Evolutionary conservation across 2,888 invertebrate genomes (phyloP).

Genomic region (Polylopha cassiicola): DNA sequence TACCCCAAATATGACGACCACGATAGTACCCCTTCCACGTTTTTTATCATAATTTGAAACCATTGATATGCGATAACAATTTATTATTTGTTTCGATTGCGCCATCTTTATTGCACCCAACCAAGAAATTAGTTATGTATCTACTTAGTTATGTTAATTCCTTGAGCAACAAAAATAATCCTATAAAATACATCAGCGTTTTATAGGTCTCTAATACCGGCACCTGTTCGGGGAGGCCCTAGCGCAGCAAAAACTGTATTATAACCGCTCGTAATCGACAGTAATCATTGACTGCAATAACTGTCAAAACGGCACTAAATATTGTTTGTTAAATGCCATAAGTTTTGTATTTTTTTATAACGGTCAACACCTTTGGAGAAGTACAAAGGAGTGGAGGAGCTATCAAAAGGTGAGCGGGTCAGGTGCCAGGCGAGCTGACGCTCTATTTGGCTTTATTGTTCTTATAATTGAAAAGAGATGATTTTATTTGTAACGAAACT

Average conservation of each 20-base stretch:
- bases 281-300: slow-evolving; percentile 73
- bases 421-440: slow-evolving; percentile 36
- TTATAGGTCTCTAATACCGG: slow-evolving; percentile 30
- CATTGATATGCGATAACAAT: background rate
- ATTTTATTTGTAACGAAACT: slow-evolving; percentile 23
- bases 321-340: slow-evolving; percentile 73
- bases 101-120: background rate
- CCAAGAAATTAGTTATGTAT: slow-evolving; percentile 2
- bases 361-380: slow-evolving; percentile 66
- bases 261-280: slow-evolving; percentile 59
- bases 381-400: slow-evolving; percentile 49
- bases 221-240: slow-evolving; percentile 58
- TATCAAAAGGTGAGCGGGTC: slow-evolving; percentile 45
- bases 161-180: slow-evolving; percentile 27
- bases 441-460: slow-evolving; percentile 4
- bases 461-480: slow-evolving; percentile 24
- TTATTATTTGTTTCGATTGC: slow-evolving; percentile 6
- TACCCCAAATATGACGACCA: slow-evolving; percentile 43
- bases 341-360: slow-evolving; percentile 65
- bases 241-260: slow-evolving; percentile 51
- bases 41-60: slow-evolving; percentile 21
- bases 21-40: slow-evolving; percentile 29
- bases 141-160: slow-evolving; percentile 13
- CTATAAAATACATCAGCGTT: slow-evolving; percentile 30
- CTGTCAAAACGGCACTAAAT: slow-evolving; percentile 74